These are phyloP conservation scores for Anolis apletophallus DNA, from an alignment of 2,797 vertebrate species.

Conservation along the genomic window DNA sequence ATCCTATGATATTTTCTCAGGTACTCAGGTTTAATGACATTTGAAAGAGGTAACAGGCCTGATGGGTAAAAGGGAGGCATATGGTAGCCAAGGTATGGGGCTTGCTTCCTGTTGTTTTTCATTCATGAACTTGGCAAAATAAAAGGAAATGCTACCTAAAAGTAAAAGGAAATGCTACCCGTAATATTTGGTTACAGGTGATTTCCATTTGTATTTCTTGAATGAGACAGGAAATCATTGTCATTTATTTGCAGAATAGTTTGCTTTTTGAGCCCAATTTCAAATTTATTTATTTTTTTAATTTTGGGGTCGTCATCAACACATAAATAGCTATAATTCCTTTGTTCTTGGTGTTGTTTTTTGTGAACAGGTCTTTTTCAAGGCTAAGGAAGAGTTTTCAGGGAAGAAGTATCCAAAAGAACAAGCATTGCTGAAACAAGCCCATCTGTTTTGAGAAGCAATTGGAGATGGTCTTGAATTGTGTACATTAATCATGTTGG, in stretches of 20 bases:
- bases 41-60: conserved; percentile 58
- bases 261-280: conserved; percentile 37
- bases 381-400: neutral
- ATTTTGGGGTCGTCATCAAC: neutral
- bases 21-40: conserved; percentile 58
- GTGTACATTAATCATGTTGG: neutral
- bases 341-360: neutral
- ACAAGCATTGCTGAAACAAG: too few species aligned
- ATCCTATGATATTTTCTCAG: conserved; percentile 55
- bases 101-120: conserved; percentile 56
- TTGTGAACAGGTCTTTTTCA: neutral
- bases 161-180: conserved; percentile 46
- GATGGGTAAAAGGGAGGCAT: conserved; percentile 48
- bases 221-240: neutral
- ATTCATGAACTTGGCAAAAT: conserved; percentile 45
- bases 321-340: neutral
- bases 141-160: conserved; percentile 48
- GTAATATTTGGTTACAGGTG: conserved; percentile 44
- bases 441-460: neutral
- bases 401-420: neutral
- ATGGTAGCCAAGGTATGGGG: conserved; percentile 43
- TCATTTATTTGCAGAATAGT: conserved; percentile 18
- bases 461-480: neutral
- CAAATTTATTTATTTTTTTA: neutral
- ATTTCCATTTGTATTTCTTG: conserved; percentile 62